Percentiles rank a stretch among this genome's conserved stretches.
phyloP scores from a whole-genome alignment of 2,113 vertebrate genomes.

The Ochotona curzoniae region DNA sequence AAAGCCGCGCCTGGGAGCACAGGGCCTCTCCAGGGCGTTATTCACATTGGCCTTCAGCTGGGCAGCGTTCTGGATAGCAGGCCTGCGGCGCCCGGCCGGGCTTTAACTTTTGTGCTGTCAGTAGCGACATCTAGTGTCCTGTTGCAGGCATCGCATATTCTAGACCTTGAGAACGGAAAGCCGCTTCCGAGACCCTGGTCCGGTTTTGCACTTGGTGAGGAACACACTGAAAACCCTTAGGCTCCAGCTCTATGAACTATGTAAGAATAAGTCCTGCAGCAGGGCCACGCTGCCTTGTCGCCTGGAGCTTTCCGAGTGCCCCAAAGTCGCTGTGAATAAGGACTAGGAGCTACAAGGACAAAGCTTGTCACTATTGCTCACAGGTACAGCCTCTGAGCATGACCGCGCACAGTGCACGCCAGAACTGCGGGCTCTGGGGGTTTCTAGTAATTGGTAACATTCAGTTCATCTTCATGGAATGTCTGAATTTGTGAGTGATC shows the following conservation, averaged over 20 bases:
- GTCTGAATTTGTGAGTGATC: background rate
- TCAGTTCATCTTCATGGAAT: background rate
- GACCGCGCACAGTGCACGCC: background rate
- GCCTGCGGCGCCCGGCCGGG: background rate
- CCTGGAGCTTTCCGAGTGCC: background rate
- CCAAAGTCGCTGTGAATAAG: background rate
- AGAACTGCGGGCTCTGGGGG: background rate
- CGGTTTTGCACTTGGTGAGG: conserved; percentile 44
- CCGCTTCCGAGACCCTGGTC: background rate
- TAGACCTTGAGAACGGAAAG: background rate
- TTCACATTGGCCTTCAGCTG: conserved; percentile 18
- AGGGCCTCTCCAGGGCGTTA: background rate
- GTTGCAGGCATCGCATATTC: background rate
- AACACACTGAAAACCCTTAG: too few relatives aligned
- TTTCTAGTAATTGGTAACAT: background rate
- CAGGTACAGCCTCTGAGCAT: background rate
- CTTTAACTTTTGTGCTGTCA: conserved; percentile 48
- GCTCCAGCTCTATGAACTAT: background rate
- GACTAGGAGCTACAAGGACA: background rate
- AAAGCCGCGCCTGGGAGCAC: background rate
- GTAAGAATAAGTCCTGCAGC: background rate
- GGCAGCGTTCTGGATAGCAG: background rate
- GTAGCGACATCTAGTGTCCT: conserved; percentile 66
- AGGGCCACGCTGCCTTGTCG: background rate
- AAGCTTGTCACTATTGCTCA: background rate